A percentile compares a stretch with the other conserved stretches of the same genome.
Conservation (phyloP, 2,888 invertebrate genomes). For the Deilephila elpenor region DNA sequence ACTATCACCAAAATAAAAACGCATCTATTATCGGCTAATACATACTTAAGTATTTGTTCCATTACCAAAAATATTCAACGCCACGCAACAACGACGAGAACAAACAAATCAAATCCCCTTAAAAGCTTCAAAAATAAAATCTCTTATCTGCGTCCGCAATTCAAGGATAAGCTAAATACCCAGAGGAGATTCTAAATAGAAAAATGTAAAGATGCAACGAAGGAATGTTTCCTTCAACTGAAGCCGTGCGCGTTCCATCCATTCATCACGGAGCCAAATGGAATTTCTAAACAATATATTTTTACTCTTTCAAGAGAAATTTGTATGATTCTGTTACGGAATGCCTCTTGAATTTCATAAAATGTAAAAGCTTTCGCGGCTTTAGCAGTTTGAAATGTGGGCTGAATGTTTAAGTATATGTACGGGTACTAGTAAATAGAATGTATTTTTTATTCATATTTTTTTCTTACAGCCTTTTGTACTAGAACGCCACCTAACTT, state of each 20-base stretch:
- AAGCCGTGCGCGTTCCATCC: constrained; percentile 39
- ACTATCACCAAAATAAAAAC: too few relatives aligned
- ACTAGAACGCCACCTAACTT: too few relatives aligned
- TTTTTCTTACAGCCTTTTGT: too few relatives aligned
- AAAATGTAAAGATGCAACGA: constrained; percentile 33
- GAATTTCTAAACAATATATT: constrained; percentile 33
- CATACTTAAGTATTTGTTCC: too few relatives aligned
- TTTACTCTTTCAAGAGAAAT: constrained; percentile 26
- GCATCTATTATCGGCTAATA: too few relatives aligned
- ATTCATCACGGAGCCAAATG: constrained; percentile 38
- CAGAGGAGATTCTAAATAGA: constrained; percentile 34
- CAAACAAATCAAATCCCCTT: background rate
- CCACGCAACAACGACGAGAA: background rate
- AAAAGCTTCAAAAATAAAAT: constrained; percentile 12
- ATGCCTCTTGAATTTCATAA: constrained; percentile 19
- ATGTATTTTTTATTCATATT: too few relatives aligned
- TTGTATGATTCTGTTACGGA: constrained; percentile 24
- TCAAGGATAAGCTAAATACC: constrained; percentile 22
- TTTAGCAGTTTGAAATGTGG: background rate
- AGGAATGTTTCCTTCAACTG: constrained; percentile 34
- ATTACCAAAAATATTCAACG: background rate
- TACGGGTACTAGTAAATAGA: too few relatives aligned
- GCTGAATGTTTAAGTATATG: too few relatives aligned
- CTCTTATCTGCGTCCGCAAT: constrained; percentile 4
- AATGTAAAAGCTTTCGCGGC: background rate